phyloP scores from a whole-genome alignment of 2,888 invertebrate species.

The Sceliomorpha sp. region DNA sequence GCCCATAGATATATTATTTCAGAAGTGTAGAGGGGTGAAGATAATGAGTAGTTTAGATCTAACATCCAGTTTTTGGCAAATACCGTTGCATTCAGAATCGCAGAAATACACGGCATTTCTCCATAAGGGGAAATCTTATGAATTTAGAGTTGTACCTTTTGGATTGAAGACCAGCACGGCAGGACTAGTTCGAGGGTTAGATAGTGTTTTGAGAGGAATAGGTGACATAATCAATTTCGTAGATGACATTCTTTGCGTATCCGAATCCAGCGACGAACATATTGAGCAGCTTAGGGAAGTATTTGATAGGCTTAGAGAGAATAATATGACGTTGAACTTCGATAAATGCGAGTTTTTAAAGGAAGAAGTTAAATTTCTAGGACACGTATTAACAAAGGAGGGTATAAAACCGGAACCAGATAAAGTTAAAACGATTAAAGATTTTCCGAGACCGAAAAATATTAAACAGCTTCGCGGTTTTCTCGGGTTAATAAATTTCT shows the following conservation, averaged over 20 bases:
- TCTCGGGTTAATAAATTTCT: no score
- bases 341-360: constrained; percentile 80
- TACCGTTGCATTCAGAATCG: constrained; percentile 35
- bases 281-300: not conserved
- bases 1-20: constrained; percentile 24
- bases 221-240: no score
- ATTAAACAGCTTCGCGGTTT: no score
- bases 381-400: constrained; percentile 6
- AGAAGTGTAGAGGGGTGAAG: constrained; percentile 17
- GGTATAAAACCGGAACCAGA: constrained; percentile 26
- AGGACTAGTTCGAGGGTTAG: constrained; percentile 6
- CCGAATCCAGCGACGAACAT: not conserved
- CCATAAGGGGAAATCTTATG: constrained; percentile 27
- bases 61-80: constrained; percentile 55
- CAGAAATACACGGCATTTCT: constrained; percentile 36
- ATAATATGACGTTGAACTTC: constrained; percentile 62
- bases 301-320: not conserved
- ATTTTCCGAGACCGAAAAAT: no score
- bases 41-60: constrained; percentile 44
- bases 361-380: constrained; percentile 12
- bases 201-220: not conserved
- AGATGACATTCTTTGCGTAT: no score
- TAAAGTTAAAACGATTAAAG: no score
- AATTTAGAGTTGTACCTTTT: constrained; percentile 29
- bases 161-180: no score